These are phyloP conservation scores for Anarsia innoxiella DNA, from an alignment of 2,888 invertebrate genomes.

Conservation along the genomic window DNA sequence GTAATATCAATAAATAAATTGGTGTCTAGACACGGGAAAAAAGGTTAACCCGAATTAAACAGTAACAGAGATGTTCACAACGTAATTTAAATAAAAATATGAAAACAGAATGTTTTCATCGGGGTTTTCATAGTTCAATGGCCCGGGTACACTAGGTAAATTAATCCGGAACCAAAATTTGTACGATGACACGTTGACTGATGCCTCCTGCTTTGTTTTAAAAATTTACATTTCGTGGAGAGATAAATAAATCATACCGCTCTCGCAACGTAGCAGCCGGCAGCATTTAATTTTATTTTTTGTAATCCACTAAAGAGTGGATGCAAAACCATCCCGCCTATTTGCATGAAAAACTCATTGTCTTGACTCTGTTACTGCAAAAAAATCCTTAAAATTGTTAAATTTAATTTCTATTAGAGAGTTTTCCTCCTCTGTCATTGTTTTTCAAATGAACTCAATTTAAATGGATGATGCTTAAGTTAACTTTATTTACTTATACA, in stretches of 20 bases:
- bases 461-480: constrained; percentile 14
- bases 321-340: constrained; percentile 23
- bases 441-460: constrained; percentile 19
- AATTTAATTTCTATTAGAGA: constrained; percentile 25
- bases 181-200: too few species aligned
- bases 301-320: constrained; percentile 25
- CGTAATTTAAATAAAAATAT: too few species aligned
- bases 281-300: constrained; percentile 20
- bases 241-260: constrained; percentile 20
- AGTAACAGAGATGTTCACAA: too few species aligned
- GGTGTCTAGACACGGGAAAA: too few species aligned
- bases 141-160: too few species aligned
- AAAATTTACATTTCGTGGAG: constrained; percentile 20
- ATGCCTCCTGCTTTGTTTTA: constrained; percentile 15
- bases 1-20: too few species aligned
- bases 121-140: too few species aligned
- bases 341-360: constrained; percentile 50
- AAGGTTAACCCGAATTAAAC: too few species aligned
- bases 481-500: constrained; percentile 6
- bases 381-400: constrained; percentile 22
- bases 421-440: constrained; percentile 18
- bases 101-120: too few species aligned
- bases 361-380: constrained; percentile 23
- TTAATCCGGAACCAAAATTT: too few species aligned
- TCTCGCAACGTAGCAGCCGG: constrained; percentile 13